phyloP scores from a whole-genome alignment of 1,140 invertebrate genomes.

The Ceratosolen solmsi region DNA sequence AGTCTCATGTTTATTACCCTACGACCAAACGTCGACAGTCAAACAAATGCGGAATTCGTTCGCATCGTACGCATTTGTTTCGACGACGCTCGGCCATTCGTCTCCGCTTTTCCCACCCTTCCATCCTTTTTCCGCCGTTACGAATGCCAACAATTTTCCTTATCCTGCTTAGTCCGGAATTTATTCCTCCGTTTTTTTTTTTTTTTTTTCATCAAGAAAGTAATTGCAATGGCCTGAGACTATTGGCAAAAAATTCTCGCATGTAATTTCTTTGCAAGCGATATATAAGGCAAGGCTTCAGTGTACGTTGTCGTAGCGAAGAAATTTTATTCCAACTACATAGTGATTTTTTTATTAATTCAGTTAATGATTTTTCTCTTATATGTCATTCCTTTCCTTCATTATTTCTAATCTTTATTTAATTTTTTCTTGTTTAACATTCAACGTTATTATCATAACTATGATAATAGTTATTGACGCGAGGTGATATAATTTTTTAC shows the following conservation, averaged over 20 bases:
- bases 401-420: too few relatives aligned
- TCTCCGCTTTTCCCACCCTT: not conserved
- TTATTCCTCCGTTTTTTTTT: not conserved
- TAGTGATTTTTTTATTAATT: too few relatives aligned
- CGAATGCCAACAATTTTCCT: not conserved
- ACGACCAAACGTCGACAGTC: conserved; percentile 45
- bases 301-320: too few relatives aligned
- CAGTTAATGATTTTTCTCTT: too few relatives aligned
- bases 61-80: not conserved
- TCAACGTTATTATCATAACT: too few relatives aligned
- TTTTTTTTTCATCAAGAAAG: not conserved
- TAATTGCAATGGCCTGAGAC: not conserved
- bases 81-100: not conserved
- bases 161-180: not conserved
- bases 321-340: too few relatives aligned
- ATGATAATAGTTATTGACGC: too few relatives aligned
- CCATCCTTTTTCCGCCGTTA: not conserved
- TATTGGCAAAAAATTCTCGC: not conserved
- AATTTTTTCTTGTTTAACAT: too few relatives aligned
- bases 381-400: too few relatives aligned
- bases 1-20: conserved; percentile 59
- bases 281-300: too few relatives aligned
- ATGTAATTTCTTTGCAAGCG: too few relatives aligned
- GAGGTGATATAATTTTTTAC: too few relatives aligned
- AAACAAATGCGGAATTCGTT: conserved; percentile 21